A percentile compares a stretch with the other conserved stretches of the same genome.
Conservation (phyloP, 2,888 invertebrate species). For the Cantharis lateralis region DNA sequence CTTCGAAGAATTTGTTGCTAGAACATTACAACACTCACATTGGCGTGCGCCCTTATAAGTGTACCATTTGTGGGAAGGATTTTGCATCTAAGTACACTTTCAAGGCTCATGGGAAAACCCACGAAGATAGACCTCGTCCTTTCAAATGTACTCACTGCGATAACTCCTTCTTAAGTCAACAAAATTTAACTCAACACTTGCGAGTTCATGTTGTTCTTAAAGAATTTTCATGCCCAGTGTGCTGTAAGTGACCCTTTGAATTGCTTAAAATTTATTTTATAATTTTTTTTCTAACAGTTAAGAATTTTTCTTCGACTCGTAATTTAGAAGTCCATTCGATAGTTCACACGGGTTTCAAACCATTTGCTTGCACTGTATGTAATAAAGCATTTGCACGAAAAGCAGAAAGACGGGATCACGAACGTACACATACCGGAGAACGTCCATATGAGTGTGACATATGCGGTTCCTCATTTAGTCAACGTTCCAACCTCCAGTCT, state of each 20-base stretch:
- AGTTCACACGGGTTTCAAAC: constrained; percentile 76
- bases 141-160: constrained; percentile 69
- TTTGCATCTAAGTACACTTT: constrained; percentile 81
- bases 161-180: constrained; percentile 76
- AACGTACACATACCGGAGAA: constrained; percentile 80
- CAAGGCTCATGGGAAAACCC: constrained; percentile 77
- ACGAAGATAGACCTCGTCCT: constrained; percentile 69
- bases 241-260: constrained; percentile 58
- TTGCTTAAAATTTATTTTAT: neutral
- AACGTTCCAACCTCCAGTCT: constrained; percentile 79
- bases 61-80: constrained; percentile 69
- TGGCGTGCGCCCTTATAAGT: constrained; percentile 69
- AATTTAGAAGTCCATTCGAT: constrained; percentile 78
- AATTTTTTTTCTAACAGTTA: constrained; percentile 55
- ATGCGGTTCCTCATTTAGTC: constrained; percentile 79
- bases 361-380: constrained; percentile 71
- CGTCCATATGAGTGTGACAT: constrained; percentile 76
- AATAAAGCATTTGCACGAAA: constrained; percentile 76
- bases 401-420: constrained; percentile 80
- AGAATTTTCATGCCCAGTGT: constrained; percentile 69
- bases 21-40: constrained; percentile 76
- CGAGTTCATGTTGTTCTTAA: constrained; percentile 74
- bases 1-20: constrained; percentile 69
- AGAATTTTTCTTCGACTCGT: constrained; percentile 77
- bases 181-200: constrained; percentile 76